phyloP scores from a whole-genome alignment of 2,797 vertebrate genomes.

The Hipposideros larvatus region DNA sequence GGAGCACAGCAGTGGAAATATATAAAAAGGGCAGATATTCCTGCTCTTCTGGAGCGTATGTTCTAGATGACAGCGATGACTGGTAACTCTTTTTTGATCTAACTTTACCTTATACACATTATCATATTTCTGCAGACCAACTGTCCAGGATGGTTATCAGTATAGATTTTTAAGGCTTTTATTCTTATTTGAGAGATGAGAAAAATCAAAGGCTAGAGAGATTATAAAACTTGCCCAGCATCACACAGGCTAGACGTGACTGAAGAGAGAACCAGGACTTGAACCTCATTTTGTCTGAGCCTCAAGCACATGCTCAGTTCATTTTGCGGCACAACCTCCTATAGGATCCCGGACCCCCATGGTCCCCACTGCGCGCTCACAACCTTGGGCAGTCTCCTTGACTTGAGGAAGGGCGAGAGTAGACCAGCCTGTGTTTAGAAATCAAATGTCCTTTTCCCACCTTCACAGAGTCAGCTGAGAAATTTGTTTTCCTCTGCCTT shows the following conservation, averaged over 20 bases:
- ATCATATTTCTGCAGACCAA: neutral
- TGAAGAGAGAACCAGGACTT: slow-evolving; percentile 6
- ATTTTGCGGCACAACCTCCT: neutral
- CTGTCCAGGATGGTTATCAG: neutral
- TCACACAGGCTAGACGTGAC: neutral
- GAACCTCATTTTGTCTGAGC: slow-evolving; percentile 38
- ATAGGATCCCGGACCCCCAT: fast-evolving
- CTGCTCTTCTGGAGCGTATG: neutral
- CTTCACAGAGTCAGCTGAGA: slow-evolving; percentile 84
- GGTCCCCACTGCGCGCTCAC: neutral
- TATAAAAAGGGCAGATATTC: neutral
- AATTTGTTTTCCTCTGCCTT: slow-evolving; percentile 86
- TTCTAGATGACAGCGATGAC: neutral
- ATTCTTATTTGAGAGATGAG: neutral
- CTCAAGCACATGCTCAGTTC: neutral
- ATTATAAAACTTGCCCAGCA: neutral
- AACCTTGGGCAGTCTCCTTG: neutral
- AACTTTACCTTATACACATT: neutral
- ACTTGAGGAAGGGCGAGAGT: slow-evolving; percentile 56
- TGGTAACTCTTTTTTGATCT: neutral
- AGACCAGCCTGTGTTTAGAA: slow-evolving; percentile 85
- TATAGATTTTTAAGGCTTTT: neutral
- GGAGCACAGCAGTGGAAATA: neutral
- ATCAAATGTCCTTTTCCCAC: slow-evolving; percentile 84
- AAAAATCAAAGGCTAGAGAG: neutral